Evolutionary conservation across 2,113 vertebrate genomes (phyloP).

Genomic region (Morone saxatilis): DNA sequence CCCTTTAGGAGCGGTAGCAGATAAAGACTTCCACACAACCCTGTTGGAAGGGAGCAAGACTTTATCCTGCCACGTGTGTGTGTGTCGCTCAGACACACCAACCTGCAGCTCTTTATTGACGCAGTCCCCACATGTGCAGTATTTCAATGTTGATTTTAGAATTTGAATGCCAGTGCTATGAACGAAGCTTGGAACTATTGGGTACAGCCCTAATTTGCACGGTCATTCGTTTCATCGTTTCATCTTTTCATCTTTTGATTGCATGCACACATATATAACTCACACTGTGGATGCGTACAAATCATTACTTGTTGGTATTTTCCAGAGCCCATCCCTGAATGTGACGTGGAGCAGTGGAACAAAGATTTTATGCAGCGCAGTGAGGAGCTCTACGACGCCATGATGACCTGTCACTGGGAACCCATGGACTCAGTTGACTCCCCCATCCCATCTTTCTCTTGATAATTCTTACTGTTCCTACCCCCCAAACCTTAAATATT

Average conservation of each 20-base stretch:
- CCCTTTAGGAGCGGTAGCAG: no score
- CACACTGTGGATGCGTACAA: background rate
- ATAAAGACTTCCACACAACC: no score
- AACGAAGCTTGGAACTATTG: no score
- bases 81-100: no score
- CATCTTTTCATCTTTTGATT: background rate
- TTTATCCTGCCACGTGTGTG: no score
- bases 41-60: no score
- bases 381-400: conserved; percentile 92
- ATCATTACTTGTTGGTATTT: background rate
- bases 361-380: conserved; percentile 92
- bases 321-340: conserved; percentile 79
- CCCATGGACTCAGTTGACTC: conserved; percentile 89
- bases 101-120: no score
- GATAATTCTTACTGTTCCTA: conserved; percentile 26
- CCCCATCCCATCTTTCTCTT: conserved; percentile 83
- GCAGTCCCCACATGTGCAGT: no score
- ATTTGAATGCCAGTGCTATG: no score
- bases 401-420: conserved; percentile 94
- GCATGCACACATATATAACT: background rate
- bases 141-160: no score
- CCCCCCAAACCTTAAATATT: background rate
- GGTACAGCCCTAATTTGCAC: no score
- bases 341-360: conserved; percentile 91
- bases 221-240: no score